A percentile compares a stretch with the other conserved stretches of the same genome.
phyloP scores from a whole-genome alignment of 2,888 invertebrate species.

The Lycaena phlaeas region DNA sequence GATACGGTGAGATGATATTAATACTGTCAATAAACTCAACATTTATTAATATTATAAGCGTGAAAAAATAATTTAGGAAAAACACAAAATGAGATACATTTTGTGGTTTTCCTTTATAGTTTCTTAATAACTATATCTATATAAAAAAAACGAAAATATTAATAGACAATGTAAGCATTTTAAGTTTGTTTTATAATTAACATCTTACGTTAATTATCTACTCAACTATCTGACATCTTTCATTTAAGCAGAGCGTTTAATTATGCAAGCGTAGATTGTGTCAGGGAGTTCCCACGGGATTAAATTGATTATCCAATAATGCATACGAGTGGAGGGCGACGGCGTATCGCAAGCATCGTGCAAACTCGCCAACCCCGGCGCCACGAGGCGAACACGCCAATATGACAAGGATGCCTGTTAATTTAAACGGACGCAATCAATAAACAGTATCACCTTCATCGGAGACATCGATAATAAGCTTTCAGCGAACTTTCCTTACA shows the following conservation, averaged over 20 bases:
- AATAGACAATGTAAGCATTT: too few species aligned
- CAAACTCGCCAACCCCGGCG: constrained; percentile 33
- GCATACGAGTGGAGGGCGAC: constrained; percentile 15
- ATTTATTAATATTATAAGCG: too few species aligned
- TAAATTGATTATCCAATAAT: constrained; percentile 27
- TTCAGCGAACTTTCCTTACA: constrained; percentile 6
- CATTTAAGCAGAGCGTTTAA: constrained; percentile 10
- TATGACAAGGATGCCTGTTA: constrained; percentile 51
- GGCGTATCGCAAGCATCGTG: constrained; percentile 30
- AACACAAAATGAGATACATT: too few species aligned
- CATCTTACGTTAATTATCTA: constrained; percentile 3
- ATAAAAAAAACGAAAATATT: too few species aligned
- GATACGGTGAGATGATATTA: too few species aligned
- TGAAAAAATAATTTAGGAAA: too few species aligned
- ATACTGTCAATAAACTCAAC: too few species aligned
- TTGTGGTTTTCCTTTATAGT: too few species aligned
- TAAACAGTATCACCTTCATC: constrained; percentile 42
- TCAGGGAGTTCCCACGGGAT: constrained; percentile 30
- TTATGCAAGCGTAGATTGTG: constrained; percentile 22
- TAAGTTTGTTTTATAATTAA: constrained; percentile 4
- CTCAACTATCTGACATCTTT: constrained; percentile 9
- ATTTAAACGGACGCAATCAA: constrained; percentile 61
- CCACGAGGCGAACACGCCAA: constrained; percentile 42
- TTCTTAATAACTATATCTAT: too few species aligned
- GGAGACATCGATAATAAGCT: constrained; percentile 26